A percentile compares a stretch with the other conserved stretches of the same genome.
These are phyloP conservation scores for Mantis religiosa DNA, from an alignment of 2,888 invertebrate genomes.

Conservation along the genomic window DNA sequence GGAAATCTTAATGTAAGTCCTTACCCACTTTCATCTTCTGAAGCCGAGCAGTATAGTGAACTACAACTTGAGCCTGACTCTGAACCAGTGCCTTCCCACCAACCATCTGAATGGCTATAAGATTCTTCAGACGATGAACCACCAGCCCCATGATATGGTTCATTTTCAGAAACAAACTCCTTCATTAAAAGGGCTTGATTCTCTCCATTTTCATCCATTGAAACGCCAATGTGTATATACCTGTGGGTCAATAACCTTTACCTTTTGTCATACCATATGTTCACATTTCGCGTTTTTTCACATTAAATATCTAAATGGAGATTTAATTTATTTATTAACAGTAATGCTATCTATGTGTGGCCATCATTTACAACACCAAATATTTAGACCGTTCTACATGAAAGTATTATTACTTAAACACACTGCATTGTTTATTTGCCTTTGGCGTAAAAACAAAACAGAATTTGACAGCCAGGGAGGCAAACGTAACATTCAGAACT, in stretches of 20 bases:
- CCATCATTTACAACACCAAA: background rate
- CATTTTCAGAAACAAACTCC: constrained; percentile 23
- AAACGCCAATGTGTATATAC: background rate
- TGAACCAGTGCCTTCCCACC: constrained; percentile 33
- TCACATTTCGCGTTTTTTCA: background rate
- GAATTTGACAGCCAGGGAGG: background rate
- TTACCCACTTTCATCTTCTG: constrained; percentile 29
- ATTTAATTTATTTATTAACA: background rate
- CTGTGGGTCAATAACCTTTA: background rate
- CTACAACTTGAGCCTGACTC: constrained; percentile 30
- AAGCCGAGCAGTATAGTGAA: constrained; percentile 31
- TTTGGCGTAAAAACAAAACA: background rate
- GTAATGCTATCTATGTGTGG: background rate
- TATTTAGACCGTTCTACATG: background rate
- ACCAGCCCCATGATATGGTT: constrained; percentile 25
- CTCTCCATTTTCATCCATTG: constrained; percentile 28
- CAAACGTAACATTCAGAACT: background rate
- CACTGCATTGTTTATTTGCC: background rate
- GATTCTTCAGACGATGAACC: constrained; percentile 27
- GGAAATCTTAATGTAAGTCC: background rate
- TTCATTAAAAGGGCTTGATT: constrained; percentile 25
- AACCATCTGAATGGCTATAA: constrained; percentile 29
- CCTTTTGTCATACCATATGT: background rate
- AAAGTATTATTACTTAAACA: background rate
- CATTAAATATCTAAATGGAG: background rate